Evolutionary conservation across 2,888 invertebrate genomes (phyloP).

Genomic region (Scaptomyza flava): DNA sequence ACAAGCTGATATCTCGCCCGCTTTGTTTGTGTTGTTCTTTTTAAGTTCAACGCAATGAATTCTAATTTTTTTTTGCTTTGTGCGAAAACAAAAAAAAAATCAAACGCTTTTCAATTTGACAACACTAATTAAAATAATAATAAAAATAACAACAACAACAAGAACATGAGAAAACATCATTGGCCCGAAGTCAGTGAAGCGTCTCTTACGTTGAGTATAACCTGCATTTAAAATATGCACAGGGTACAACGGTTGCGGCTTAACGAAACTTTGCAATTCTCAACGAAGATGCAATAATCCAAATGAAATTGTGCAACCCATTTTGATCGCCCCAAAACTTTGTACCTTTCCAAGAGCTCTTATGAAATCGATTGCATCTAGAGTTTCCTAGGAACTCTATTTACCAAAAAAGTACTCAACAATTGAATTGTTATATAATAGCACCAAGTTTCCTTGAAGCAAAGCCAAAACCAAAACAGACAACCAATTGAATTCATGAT

Average conservation of each 20-base stretch:
- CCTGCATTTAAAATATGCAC: conserved; percentile 1
- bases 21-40: conserved; percentile 7
- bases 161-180: conserved; percentile 18
- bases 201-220: conserved; percentile 10
- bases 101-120: no score
- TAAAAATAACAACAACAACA: conserved; percentile 9
- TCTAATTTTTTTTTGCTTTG: conserved; percentile 9
- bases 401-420: no score
- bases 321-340: no score
- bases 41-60: conserved; percentile 5
- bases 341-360: no score
- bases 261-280: neutral
- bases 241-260: conserved; percentile 4
- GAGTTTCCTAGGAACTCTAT: no score
- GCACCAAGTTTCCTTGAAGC: no score
- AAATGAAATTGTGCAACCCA: no score
- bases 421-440: no score
- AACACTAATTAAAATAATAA: conserved; percentile 11
- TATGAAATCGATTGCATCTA: no score
- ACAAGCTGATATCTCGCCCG: conserved; percentile 4
- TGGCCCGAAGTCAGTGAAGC: conserved; percentile 36
- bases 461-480: no score
- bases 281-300: no score
- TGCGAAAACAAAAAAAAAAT: conserved; percentile 27
- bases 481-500: no score